These are phyloP conservation scores for Styela plicata DNA, from an alignment of 23 tunicate species.

Conservation along the genomic window DNA sequence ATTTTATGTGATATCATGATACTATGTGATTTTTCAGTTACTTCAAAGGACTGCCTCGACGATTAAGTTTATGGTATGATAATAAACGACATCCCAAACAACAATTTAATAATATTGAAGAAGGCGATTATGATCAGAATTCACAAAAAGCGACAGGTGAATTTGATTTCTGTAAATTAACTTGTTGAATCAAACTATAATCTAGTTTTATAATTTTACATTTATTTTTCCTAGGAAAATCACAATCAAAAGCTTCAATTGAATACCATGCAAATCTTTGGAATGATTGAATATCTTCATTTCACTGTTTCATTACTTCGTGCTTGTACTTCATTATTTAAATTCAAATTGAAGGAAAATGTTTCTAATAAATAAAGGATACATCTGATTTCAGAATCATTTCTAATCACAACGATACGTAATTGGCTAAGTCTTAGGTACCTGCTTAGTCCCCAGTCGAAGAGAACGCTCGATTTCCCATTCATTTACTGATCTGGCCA, in stretches of 20 bases:
- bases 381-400: no score
- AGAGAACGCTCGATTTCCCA: no score
- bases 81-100: not conserved
- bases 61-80: slow-evolving; percentile 1
- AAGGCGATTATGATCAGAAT: not conserved
- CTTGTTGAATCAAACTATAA: not conserved
- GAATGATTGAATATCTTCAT: not conserved
- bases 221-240: not conserved
- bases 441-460: no score
- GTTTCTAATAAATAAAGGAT: no score
- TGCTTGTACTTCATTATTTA: no score
- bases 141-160: not conserved
- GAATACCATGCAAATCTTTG: slow-evolving; percentile 12
- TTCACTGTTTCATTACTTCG: no score
- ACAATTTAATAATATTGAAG: not conserved
- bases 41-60: not conserved
- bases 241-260: not conserved
- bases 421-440: no score
- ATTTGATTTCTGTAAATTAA: not conserved
- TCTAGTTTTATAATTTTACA: not conserved
- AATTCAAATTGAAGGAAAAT: no score
- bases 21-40: slow-evolving; percentile 1
- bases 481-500: no score
- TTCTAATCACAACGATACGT: no score
- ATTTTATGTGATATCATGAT: not conserved